phyloP scores from a whole-genome alignment of 1,140 invertebrate species.

The Ceratitis capitata region DNA sequence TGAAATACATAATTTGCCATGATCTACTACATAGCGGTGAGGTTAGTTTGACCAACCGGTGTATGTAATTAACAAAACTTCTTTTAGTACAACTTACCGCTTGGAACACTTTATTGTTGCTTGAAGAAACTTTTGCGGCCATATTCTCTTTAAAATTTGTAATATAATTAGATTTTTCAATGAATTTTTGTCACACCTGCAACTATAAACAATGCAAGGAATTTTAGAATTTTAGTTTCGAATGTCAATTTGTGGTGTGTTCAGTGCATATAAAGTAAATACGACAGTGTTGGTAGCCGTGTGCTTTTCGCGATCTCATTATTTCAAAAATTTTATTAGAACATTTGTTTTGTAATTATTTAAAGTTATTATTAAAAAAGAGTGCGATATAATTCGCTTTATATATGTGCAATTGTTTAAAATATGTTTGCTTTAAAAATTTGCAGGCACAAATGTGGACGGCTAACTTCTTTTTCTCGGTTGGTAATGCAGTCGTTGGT shows the following conservation, averaged over 20 bases:
- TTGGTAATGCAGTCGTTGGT: too few relatives aligned
- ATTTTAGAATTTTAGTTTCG: too few relatives aligned
- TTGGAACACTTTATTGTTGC: constrained; percentile 59
- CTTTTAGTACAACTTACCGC: constrained; percentile 48
- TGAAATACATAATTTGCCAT: background rate
- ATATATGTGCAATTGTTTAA: too few relatives aligned
- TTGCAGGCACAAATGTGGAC: too few relatives aligned
- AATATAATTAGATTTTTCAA: background rate
- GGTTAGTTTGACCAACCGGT: constrained; percentile 50
- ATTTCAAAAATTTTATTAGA: too few relatives aligned
- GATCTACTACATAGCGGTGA: constrained; percentile 47
- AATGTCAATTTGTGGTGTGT: background rate
- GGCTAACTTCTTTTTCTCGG: too few relatives aligned
- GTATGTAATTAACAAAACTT: background rate
- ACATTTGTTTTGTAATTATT: too few relatives aligned
- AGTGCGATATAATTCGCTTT: too few relatives aligned
- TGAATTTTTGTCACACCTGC: background rate
- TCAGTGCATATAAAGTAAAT: background rate
- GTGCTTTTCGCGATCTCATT: too few relatives aligned
- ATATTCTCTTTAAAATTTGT: constrained; percentile 44
- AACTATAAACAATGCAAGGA: background rate
- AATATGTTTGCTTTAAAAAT: too few relatives aligned
- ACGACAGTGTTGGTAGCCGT: background rate
- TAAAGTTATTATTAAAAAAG: too few relatives aligned
- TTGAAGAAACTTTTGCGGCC: constrained; percentile 59